Evolutionary conservation across 2,888 invertebrate genomes (phyloP).

Genomic region (Dynastes tityus): DNA sequence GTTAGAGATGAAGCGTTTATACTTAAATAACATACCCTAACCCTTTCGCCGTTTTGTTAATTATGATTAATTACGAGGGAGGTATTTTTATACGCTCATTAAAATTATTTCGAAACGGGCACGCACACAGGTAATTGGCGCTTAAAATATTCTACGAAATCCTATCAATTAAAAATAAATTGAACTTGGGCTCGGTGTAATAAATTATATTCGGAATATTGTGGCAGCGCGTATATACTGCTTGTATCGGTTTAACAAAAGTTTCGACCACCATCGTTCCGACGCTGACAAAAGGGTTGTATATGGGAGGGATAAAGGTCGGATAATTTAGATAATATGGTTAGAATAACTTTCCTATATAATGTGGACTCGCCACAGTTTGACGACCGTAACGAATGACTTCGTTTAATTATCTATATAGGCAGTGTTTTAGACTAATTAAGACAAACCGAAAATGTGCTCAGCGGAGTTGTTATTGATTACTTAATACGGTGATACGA

Average conservation of each 20-base stretch:
- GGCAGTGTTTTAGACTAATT: conserved; percentile 18
- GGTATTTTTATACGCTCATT: conserved; percentile 7
- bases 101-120: conserved; percentile 22
- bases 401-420: conserved; percentile 19
- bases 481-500: too few species aligned
- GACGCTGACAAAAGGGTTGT: not conserved
- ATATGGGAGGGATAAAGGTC: conserved; percentile 9
- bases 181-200: not conserved
- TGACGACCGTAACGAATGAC: conserved; percentile 23
- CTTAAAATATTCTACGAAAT: conserved; percentile 24
- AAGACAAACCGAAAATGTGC: conserved; percentile 5
- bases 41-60: conserved; percentile 7
- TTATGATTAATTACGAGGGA: conserved; percentile 35
- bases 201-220: conserved; percentile 20
- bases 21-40: not conserved
- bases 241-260: conserved; percentile 18
- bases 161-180: conserved; percentile 36
- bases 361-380: not conserved
- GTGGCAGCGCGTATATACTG: not conserved
- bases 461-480: too few species aligned
- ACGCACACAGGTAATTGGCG: not conserved
- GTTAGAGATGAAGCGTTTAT: not conserved
- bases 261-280: not conserved
- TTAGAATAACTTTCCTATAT: conserved; percentile 14
- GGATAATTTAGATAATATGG: conserved; percentile 15